Evolutionary conservation across 2,888 invertebrate genomes (phyloP), one percentile per base, ranked within the genome.

Genomic region (Andrena praecox): DNA sequence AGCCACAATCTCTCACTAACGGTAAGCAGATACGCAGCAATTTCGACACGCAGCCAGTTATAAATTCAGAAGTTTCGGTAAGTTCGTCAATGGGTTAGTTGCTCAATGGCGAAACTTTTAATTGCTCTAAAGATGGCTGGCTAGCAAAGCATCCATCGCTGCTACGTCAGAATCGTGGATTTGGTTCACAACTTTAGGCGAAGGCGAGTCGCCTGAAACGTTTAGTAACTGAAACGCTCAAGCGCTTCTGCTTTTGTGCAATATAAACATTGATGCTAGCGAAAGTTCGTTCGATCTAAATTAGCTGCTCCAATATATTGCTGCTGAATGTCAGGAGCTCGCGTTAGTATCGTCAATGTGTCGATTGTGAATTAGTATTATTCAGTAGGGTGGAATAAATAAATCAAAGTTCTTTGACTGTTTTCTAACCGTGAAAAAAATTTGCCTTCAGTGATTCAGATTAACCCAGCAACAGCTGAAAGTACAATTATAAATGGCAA

Each of bases 111-210:
- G 64, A 48, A 73, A 82, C 48, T 68, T 75, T 42, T 82, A 79
- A 84, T 82, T 64, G 69, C 33, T 72, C 56, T 24, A 67, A 84
- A 77, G 56, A 71, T 5, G 67, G 52, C 33, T 56, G 59, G 64
- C 24, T 83, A 29, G 63, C 64, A 73, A 35, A 63, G 50, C 42
- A 63, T 12, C 5, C 2, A 31, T n/a, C 35, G 52, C 66, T 59
- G 48, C 27, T 16, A 10, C 56, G 31, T 64, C 59, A 20, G 56
- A 27, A 64, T 54, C 67, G 56, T 80, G 52, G 50, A 74, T 52
- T 64, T 50, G 59, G 54, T 74, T 48, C 50, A 50, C 66, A 84
- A 78, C 42, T 77, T 71, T 60, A 63, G 63, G n/a, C 12, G 10
- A 67, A 27, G 16, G 59, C 33, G 62, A 83, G 74, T 74, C 67